A percentile compares a stretch with the other conserved stretches of the same genome.
phyloP scores from a whole-genome alignment of 2,113 vertebrate species.

The Suncus etruscus region DNA sequence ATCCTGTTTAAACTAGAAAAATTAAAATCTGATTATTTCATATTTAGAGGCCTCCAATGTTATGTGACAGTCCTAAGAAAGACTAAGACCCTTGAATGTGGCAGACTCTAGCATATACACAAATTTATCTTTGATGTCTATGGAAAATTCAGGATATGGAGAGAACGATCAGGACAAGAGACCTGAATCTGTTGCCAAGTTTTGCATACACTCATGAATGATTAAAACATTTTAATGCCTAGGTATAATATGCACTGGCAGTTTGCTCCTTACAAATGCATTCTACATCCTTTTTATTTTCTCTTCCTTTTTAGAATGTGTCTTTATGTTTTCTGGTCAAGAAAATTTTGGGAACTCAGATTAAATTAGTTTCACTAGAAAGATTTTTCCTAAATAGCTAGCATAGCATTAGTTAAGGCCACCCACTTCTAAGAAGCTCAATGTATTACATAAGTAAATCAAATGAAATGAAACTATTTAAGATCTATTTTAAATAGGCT shows the following conservation, averaged over 20 bases:
- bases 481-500: neutral
- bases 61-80: neutral
- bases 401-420: neutral
- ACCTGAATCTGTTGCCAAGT: neutral
- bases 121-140: neutral
- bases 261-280: neutral
- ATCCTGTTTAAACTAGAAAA: neutral
- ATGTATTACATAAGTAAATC: neutral
- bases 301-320: neutral
- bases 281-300: neutral
- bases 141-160: neutral
- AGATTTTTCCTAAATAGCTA: neutral
- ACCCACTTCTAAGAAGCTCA: neutral
- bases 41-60: neutral
- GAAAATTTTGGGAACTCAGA: neutral
- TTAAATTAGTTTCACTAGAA: neutral
- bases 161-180: neutral
- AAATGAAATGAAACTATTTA: neutral
- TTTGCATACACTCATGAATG: neutral
- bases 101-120: too few relatives aligned
- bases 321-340: neutral
- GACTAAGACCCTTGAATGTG: fast-evolving
- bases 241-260: neutral
- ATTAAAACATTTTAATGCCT: conserved; percentile 24
- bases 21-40: fast-evolving